Conservation (phyloP, 2,888 invertebrate genomes). For the Aphodius sticticus region DNA sequence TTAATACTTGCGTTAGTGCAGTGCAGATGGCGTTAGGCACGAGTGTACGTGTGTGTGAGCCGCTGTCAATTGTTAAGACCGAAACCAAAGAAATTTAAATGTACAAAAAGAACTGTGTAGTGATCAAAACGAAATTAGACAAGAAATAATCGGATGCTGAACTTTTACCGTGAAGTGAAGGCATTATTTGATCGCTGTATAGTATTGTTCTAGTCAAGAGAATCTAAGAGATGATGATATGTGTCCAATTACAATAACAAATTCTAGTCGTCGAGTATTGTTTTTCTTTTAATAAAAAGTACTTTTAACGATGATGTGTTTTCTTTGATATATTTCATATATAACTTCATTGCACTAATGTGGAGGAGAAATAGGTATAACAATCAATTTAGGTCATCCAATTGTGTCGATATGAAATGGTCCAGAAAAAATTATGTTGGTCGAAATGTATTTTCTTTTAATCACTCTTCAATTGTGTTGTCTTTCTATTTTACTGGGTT, state of each 20-base stretch:
- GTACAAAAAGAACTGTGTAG: background rate
- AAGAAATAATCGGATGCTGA: background rate
- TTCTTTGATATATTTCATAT: constrained; percentile 5
- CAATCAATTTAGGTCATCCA: too few relatives aligned
- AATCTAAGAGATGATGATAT: constrained; percentile 51
- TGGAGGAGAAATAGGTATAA: too few relatives aligned
- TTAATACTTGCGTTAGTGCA: constrained; percentile 39
- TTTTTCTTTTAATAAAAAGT: constrained; percentile 47
- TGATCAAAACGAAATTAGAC: background rate
- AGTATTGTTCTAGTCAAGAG: constrained; percentile 59
- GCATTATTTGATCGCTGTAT: constrained; percentile 35
- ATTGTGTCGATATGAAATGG: too few relatives aligned
- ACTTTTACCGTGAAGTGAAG: background rate
- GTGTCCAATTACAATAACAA: constrained; percentile 57
- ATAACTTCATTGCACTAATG: too few relatives aligned
- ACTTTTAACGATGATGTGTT: constrained; percentile 42
- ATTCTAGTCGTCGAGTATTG: constrained; percentile 59
- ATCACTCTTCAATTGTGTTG: too few relatives aligned
- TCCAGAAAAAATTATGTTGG: too few relatives aligned
- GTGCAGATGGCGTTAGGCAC: background rate
- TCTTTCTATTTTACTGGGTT: too few relatives aligned
- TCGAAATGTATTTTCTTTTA: too few relatives aligned
- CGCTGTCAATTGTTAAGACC: background rate
- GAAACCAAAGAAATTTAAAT: background rate
- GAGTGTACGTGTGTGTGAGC: constrained; percentile 4